A percentile compares a stretch with the other conserved stretches of the same genome.
These are phyloP conservation scores for Trichopria drosophilae DNA, from an alignment of 2,888 invertebrate species.

Conservation along the genomic window DNA sequence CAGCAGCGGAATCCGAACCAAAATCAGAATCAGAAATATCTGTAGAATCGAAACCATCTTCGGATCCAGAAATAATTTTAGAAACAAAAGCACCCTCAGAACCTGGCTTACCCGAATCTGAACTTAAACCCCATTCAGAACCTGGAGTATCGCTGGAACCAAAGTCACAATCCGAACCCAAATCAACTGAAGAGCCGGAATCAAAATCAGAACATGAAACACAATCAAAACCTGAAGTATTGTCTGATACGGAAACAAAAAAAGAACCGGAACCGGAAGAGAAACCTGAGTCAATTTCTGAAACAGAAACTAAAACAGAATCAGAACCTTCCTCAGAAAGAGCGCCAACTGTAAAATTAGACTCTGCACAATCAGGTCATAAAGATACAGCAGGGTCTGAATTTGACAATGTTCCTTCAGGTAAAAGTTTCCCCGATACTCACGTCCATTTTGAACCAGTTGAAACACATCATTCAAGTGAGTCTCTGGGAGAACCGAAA, in stretches of 20 bases:
- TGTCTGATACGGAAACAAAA: slow-evolving; percentile 34
- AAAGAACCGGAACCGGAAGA: slow-evolving; percentile 45
- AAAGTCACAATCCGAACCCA: slow-evolving; percentile 40
- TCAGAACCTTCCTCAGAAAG: slow-evolving; percentile 35
- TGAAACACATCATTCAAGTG: no score
- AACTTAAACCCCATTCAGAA: slow-evolving; percentile 41
- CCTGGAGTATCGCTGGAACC: no score
- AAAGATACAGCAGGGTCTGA: no score
- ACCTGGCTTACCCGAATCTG: no score
- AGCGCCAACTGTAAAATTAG: no score
- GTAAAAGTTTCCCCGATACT: no score
- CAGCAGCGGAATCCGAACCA: slow-evolving; percentile 36
- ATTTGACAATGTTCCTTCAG: no score
- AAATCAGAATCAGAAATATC: slow-evolving; percentile 33
- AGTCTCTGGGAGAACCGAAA: no score
- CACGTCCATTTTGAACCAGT: no score
- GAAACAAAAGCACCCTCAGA: slow-evolving; percentile 47
- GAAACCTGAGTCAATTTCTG: slow-evolving; percentile 40
- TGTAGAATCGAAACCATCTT: slow-evolving; percentile 37
- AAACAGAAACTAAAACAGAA: slow-evolving; percentile 46
- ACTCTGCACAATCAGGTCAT: no score
- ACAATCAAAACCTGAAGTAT: slow-evolving; percentile 33
- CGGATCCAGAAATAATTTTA: slow-evolving; percentile 41
- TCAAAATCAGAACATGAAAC: slow-evolving; percentile 45
- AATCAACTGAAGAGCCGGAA: slow-evolving; percentile 36